Percentiles rank a stretch among this genome's conserved stretches.
phyloP scores from a whole-genome alignment of 2,113 vertebrate genomes.

The Polypterus bichir region DNA sequence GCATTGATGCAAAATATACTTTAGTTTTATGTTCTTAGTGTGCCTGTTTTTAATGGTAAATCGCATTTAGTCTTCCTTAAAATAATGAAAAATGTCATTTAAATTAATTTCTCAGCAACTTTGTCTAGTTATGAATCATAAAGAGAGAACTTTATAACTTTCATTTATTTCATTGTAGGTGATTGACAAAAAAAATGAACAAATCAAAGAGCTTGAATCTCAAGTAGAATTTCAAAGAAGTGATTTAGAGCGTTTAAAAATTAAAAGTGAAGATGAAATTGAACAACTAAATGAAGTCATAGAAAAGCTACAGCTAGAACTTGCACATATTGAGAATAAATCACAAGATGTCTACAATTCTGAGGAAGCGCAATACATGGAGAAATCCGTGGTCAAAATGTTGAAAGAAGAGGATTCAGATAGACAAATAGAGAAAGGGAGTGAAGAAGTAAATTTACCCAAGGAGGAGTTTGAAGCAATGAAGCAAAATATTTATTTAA shows the following conservation, averaged over 20 bases:
- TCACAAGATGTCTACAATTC: constrained; percentile 38
- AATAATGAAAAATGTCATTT: too few species aligned
- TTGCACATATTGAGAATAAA: constrained; percentile 65
- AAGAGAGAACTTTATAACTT: background rate
- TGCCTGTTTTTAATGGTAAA: too few species aligned
- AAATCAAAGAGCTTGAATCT: constrained; percentile 66
- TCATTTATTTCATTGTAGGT: constrained; percentile 38
- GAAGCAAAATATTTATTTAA: constrained; percentile 49
- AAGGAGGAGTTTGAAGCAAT: constrained; percentile 53
- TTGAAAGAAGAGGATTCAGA: constrained; percentile 43
- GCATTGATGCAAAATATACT: too few species aligned
- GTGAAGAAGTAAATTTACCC: constrained; percentile 22
- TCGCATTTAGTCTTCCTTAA: too few species aligned
- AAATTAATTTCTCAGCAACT: too few species aligned
- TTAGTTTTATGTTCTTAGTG: too few species aligned
- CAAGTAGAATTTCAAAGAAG: constrained; percentile 72
- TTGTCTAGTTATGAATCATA: too few species aligned
- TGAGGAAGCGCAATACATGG: constrained; percentile 46
- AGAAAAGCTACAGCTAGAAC: constrained; percentile 82
- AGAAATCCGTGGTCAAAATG: constrained; percentile 36
- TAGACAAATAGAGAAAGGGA: constrained; percentile 37
- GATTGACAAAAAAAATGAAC: constrained; percentile 62
- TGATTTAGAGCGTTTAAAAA: constrained; percentile 72
- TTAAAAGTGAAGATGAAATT: constrained; percentile 65
- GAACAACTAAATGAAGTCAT: constrained; percentile 85